Evolutionary conservation across 1,140 invertebrate species (phyloP), one percentile per base, ranked within the genome.

Genomic region (Linepithema humile): DNA sequence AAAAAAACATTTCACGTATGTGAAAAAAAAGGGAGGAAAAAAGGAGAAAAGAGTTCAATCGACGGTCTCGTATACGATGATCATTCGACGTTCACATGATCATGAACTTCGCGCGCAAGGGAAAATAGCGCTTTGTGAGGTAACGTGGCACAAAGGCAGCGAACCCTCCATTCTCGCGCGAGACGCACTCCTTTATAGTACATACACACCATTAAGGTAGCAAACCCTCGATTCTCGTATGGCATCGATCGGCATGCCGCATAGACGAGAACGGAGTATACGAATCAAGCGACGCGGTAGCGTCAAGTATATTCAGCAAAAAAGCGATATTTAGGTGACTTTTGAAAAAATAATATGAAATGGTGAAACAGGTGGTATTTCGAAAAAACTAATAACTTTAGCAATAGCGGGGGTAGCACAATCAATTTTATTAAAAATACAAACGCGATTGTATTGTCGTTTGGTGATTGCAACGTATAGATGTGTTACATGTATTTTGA

Each of bases 101-200:
- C 60, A 64, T 60, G 73, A 84, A 80, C 50, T 80, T 80, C 15
- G 2, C 53, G 38, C 26, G 64, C n/a, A n/a, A n/a, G 20, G 45
- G 32, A 84, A 82, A 69, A 59, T 70, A 82, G 15, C n/a, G 32
- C 74, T 67, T 80, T 82, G 60, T 65, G 64, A 84, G 75, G 45
- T 84, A 82, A 84, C 59, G 83, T 40, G 38, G 50, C 75, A 53
- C 83, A 84, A 82, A 84, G 83, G 23, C 83, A 82, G 43, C 62
- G 75, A 84, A 84, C 55, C 60, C 48, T 38, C 17, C 62, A 26
- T 59, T 69, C 62, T 59, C 53, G 9, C 23, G 5, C 26, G 40
- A 73, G 40, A 1, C 53, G 29, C 55, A 80, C 70, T 82, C 65
- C 62, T 62, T 60, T 75, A 84, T 75, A 77, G 20, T 2, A 45